These are phyloP conservation scores for Nautilus pompilius DNA, from an alignment of 1,140 invertebrate species.

Conservation along the genomic window DNA sequence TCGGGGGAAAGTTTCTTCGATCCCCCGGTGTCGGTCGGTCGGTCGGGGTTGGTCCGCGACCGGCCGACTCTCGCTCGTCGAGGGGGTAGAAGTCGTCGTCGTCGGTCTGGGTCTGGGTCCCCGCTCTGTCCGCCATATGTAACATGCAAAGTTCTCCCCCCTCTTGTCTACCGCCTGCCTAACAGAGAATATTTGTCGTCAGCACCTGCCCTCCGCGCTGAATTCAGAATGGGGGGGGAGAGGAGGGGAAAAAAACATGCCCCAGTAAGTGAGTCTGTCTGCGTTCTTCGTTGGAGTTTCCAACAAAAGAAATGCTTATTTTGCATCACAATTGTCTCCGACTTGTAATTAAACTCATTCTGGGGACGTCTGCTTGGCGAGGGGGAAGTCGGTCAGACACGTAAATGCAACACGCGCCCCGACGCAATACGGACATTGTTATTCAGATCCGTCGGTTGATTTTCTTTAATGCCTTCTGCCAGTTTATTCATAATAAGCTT, in stretches of 20 bases:
- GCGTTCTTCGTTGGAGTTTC: constrained; percentile 1
- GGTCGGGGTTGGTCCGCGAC: too few relatives aligned
- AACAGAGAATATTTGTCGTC: neutral
- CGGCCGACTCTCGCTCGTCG: too few relatives aligned
- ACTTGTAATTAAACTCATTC: constrained; percentile 3
- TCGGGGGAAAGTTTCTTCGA: too few relatives aligned
- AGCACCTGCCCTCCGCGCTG: neutral
- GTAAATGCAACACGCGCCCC: neutral
- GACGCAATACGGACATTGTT: too few relatives aligned
- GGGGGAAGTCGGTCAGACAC: neutral
- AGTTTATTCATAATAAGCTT: constrained; percentile 2
- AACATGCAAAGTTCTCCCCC: neutral
- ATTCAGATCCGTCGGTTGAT: constrained; percentile 1
- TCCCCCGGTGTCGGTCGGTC: too few relatives aligned
- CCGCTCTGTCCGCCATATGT: too few relatives aligned
- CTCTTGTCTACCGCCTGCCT: neutral
- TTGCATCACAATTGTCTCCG: constrained; percentile 4
- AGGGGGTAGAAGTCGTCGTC: too few relatives aligned
- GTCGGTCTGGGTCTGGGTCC: too few relatives aligned
- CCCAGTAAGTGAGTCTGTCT: constrained; percentile 1
- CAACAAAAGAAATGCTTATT: constrained; percentile 3
- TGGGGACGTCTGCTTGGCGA: constrained; percentile 1
- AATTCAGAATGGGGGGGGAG: neutral
- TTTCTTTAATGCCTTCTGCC: constrained; percentile 2
- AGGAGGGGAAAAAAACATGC: neutral